Conservation (phyloP, 1,140 invertebrate genomes). For the Ptiloglossa arizonensis region DNA sequence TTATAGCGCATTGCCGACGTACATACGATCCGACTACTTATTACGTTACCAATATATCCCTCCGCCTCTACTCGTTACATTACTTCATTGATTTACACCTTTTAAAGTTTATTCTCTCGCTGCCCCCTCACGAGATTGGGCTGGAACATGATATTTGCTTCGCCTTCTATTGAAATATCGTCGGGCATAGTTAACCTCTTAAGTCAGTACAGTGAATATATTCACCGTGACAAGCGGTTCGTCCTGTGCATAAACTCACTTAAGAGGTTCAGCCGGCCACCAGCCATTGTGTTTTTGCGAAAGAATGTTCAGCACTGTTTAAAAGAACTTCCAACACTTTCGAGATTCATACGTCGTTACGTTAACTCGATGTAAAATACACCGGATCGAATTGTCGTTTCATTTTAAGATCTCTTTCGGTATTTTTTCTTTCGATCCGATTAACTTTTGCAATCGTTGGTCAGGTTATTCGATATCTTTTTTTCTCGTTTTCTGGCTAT, state of each 20-base stretch:
- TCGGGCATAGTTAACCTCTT: conserved; percentile 44
- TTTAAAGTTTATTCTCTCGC: conserved; percentile 41
- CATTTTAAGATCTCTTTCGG: too few species aligned
- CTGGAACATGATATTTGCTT: conserved; percentile 50
- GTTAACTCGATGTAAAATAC: neutral
- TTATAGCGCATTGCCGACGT: conserved; percentile 13
- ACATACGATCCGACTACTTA: conserved; percentile 50
- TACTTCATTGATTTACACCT: conserved; percentile 49
- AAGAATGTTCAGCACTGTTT: neutral
- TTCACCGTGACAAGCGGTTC: conserved; percentile 40
- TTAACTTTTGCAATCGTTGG: too few species aligned
- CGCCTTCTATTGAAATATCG: conserved; percentile 53
- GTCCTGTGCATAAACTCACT: conserved; percentile 32
- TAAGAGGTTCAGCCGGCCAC: neutral
- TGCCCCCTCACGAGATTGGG: conserved; percentile 27
- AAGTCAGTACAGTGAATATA: conserved; percentile 49
- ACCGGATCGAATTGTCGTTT: neutral
- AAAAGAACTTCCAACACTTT: neutral
- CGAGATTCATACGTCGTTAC: neutral
- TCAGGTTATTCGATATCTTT: too few species aligned
- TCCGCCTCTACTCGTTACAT: conserved; percentile 39
- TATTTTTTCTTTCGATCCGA: too few species aligned
- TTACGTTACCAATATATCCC: conserved; percentile 49
- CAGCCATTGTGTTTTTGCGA: conserved; percentile 14
- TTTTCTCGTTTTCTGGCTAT: too few species aligned